Evolutionary conservation across 2,113 vertebrate genomes (phyloP).

Genomic region (Leptodactylus fuscus): DNA sequence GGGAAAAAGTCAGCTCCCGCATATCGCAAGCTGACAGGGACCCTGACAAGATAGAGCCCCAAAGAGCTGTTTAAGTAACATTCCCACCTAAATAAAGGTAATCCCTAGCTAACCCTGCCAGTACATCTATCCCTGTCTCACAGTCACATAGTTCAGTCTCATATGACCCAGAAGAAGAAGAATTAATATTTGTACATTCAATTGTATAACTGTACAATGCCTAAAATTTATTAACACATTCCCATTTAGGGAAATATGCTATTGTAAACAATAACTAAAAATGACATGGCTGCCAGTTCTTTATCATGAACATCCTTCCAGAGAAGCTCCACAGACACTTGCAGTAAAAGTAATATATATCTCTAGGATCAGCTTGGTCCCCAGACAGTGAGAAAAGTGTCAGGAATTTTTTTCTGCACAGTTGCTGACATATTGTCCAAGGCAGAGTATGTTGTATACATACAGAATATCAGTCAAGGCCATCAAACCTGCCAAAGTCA

Average conservation of each 20-base stretch:
- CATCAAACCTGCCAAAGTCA: neutral
- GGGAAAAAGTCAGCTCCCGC: no score
- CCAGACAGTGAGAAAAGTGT: neutral
- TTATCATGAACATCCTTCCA: conserved; percentile 2
- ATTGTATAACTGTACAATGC: neutral
- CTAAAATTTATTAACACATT: neutral
- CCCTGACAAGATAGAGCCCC: no score
- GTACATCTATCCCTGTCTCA: no score
- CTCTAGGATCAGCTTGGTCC: neutral
- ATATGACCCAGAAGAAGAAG: no score
- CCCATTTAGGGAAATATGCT: neutral
- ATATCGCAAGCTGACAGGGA: no score
- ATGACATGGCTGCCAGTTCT: neutral
- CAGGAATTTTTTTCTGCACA: neutral
- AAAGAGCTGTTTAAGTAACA: no score
- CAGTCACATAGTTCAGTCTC: no score
- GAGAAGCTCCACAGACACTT: neutral
- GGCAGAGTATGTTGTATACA: neutral
- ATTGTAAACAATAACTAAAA: neutral
- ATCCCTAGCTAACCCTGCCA: no score
- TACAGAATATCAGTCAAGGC: neutral
- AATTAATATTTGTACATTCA: no score
- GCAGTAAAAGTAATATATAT: neutral
- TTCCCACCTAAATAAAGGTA: no score
- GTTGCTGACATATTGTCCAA: neutral